Evolutionary conservation across 2,888 invertebrate genomes (phyloP).

Genomic region (Amphipyra berbera): DNA sequence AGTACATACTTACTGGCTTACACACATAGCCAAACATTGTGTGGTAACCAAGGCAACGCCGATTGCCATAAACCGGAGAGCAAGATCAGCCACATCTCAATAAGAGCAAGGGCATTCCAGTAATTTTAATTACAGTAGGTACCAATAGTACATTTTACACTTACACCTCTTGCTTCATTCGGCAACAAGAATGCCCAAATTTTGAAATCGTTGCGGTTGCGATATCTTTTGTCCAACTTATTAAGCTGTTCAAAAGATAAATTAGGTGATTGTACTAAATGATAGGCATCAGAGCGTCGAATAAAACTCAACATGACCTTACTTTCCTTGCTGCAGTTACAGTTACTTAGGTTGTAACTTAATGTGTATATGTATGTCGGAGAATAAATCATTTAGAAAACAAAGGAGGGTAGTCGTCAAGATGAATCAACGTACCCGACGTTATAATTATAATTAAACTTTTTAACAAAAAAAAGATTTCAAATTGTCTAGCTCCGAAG

Average conservation of each 20-base stretch:
- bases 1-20: slow-evolving; percentile 8
- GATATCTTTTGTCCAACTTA: too few species aligned
- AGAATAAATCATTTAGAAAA: too few species aligned
- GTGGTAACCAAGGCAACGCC: slow-evolving; percentile 28
- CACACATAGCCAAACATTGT: slow-evolving; percentile 22
- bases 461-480: too few species aligned
- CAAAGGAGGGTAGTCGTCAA: too few species aligned
- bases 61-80: slow-evolving; percentile 19
- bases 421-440: too few species aligned
- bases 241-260: neutral
- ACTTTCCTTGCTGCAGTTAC: too few species aligned
- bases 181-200: neutral
- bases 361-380: too few species aligned
- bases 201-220: neutral
- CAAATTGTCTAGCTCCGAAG: too few species aligned
- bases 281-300: neutral
- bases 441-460: too few species aligned
- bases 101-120: slow-evolving; percentile 26
- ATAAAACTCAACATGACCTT: too few species aligned
- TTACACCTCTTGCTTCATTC: neutral
- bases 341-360: too few species aligned
- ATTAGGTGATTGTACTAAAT: neutral
- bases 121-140: slow-evolving; percentile 25
- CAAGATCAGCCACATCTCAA: slow-evolving; percentile 19
- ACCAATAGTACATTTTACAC: neutral